phyloP scores from a whole-genome alignment of 2,888 invertebrate species.

The Conomelus anceps region DNA sequence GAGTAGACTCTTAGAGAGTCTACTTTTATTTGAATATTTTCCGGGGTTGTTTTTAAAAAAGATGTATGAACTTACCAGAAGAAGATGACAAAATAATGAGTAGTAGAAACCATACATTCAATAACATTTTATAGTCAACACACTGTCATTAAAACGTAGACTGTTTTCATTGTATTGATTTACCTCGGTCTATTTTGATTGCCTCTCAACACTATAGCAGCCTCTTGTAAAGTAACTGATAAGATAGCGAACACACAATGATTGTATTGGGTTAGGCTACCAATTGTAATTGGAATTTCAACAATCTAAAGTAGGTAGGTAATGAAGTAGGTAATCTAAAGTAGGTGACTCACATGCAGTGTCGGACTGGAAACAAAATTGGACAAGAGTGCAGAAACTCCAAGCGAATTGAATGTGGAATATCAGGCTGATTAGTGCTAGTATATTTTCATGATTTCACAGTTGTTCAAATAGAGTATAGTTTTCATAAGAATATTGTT shows the following conservation, averaged over 20 bases:
- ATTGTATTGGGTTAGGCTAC: not conserved
- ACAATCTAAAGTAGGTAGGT: not conserved
- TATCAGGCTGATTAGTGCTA: no score
- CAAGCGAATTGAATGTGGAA: no score
- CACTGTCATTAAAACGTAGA: not conserved
- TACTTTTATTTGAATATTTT: no score
- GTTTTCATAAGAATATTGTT: no score
- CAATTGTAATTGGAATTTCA: not conserved
- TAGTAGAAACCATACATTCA: not conserved
- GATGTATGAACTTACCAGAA: not conserved
- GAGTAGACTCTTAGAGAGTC: no score
- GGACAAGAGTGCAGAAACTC: no score
- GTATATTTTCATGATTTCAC: no score
- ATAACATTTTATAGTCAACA: not conserved
- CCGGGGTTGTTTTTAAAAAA: no score
- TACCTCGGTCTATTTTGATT: not conserved
- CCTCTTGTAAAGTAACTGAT: not conserved
- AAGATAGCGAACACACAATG: not conserved
- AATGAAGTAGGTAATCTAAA: no score
- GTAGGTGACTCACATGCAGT: no score
- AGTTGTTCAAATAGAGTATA: no score
- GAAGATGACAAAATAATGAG: not conserved
- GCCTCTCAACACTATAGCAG: not conserved
- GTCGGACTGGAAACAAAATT: no score
- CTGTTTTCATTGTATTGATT: not conserved